Base-by-base conservation (phyloP, 2,113 vertebrate genomes). In the Percina caprodes region DNA sequence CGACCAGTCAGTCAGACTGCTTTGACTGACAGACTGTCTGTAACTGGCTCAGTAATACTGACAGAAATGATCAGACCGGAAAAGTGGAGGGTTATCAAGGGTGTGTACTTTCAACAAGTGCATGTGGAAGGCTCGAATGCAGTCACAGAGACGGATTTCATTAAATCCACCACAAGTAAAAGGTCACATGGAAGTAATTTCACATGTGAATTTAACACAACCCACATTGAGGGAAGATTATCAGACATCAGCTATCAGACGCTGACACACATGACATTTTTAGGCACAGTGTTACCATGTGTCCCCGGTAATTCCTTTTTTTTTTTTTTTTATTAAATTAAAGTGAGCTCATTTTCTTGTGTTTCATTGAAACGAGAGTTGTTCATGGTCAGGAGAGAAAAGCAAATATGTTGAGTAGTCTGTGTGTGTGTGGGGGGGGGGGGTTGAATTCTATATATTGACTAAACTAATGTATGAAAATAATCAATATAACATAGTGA, bases 111-210 rank as follows among this genome's bases (percentile, higher is more conserved):
- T 52, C 61, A 82, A 66, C 71, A 88, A 73, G 58, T 65, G 80
- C 75, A 71, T 78, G 66, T 86, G 78, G 79, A 70, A 83, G 76
- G 77, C 21, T 16, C 74, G 61, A 35, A 56, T 48, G 63, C 56
- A 68, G 51, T 83, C 83, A 78, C 74, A 76, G 69, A 82, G 45
- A 56, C 10, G 4, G 65, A 88, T 88, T 88, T 92, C 86, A 93
- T 91, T 92, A 93, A 91, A 80, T 86, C 39, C 33, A 15, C 58
- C 74, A 78, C 67, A 46, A 77, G 85, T 72, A 80, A 92, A 93
- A 92, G 91, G 91, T 93, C 92, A 92, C 86, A 92, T 91, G 88
- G 86, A 91, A 83, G 87, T 88, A 86, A 83, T 83, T 77, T 92
- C 87, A 89, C 81, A 91, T 83, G 89, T 74, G 85, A 91, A 75